phyloP scores from a whole-genome alignment of 2,888 invertebrate species.

The Phyto melanocephala region DNA sequence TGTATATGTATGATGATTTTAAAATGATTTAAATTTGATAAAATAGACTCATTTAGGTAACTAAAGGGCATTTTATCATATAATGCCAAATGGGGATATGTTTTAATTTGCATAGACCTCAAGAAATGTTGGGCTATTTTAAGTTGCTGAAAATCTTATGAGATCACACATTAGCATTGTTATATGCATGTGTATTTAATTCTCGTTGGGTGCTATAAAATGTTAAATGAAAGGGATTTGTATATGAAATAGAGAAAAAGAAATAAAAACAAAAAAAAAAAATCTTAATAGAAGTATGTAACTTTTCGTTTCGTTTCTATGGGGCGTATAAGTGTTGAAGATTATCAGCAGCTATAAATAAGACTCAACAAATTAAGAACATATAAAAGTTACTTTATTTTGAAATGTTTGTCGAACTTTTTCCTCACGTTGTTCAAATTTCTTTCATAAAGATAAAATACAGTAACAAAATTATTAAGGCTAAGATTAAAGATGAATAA shows the following conservation, averaged over 20 bases:
- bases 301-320: not conserved
- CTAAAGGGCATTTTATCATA: too few relatives aligned
- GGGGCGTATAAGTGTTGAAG: conserved; percentile 9
- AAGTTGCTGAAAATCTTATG: too few relatives aligned
- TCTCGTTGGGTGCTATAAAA: conserved; percentile 10
- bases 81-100: too few relatives aligned
- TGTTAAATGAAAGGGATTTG: not conserved
- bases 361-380: not conserved
- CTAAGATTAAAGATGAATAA: too few relatives aligned
- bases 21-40: too few relatives aligned
- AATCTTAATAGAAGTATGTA: not conserved
- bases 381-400: not conserved
- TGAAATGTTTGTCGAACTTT: not conserved
- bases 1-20: too few relatives aligned
- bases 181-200: not conserved
- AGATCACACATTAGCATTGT: too few relatives aligned
- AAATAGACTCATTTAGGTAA: too few relatives aligned
- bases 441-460: too few relatives aligned
- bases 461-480: too few relatives aligned
- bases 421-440: not conserved
- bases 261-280: not conserved
- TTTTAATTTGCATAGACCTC: too few relatives aligned
- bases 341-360: not conserved
- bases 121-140: too few relatives aligned
- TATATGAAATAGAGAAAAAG: not conserved